These are phyloP conservation scores for Psittacara wagleri DNA, from an alignment of 2,113 vertebrate genomes.

Conservation along the genomic window DNA sequence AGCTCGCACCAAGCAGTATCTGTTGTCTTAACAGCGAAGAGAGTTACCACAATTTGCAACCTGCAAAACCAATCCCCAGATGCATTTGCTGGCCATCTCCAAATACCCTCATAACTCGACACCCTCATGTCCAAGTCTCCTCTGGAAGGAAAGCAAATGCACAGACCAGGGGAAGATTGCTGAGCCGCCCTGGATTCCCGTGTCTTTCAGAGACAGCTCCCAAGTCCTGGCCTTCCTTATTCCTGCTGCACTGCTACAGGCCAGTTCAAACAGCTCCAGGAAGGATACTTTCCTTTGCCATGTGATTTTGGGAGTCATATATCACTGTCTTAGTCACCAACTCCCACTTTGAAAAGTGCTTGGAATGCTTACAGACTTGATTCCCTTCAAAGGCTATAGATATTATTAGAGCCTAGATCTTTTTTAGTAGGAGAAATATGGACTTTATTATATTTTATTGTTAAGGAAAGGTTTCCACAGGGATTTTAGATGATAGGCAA, in stretches of 20 bases:
- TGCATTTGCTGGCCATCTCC: background rate
- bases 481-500: background rate
- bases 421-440: background rate
- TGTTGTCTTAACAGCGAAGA: background rate
- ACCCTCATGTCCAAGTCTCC: background rate
- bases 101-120: background rate
- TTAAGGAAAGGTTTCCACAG: background rate
- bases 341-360: background rate
- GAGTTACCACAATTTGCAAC: background rate
- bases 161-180: background rate
- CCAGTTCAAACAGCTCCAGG: background rate
- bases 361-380: background rate
- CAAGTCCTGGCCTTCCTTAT: rapidly evolving
- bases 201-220: background rate
- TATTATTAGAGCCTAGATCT: background rate
- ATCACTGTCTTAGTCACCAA: background rate
- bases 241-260: background rate
- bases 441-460: background rate
- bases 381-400: background rate
- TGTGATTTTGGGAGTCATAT: background rate
- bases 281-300: background rate
- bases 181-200: background rate
- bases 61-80: background rate
- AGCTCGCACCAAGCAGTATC: background rate
- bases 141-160: background rate